A percentile compares a stretch with the other conserved stretches of the same genome.
phyloP scores from a whole-genome alignment of 2,113 vertebrate genomes.

The Aegithalos caudatus region DNA sequence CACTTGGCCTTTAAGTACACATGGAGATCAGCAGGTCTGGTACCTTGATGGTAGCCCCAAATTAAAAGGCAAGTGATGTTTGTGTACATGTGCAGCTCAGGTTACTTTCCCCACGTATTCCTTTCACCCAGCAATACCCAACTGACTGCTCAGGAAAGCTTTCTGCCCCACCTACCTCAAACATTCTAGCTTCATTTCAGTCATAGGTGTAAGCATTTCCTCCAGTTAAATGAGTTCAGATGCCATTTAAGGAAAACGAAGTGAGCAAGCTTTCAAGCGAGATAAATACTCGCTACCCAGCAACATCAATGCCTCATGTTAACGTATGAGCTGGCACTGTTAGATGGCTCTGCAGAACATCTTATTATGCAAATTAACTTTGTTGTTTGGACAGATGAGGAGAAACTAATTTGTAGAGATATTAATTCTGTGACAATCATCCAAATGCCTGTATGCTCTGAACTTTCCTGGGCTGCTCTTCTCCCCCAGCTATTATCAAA shows the following conservation, averaged over 20 bases:
- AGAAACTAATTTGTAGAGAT: background rate
- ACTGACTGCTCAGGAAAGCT: background rate
- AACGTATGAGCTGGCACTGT: background rate
- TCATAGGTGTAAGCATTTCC: background rate
- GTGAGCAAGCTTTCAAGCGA: background rate
- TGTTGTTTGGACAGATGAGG: background rate
- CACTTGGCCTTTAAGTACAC: background rate
- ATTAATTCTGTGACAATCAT: background rate
- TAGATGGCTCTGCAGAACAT: background rate
- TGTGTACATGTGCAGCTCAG: background rate
- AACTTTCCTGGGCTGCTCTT: background rate
- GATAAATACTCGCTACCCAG: background rate
- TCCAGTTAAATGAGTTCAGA: background rate
- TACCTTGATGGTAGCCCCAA: background rate
- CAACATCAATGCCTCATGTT: background rate
- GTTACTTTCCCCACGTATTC: background rate
- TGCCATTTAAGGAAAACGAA: background rate
- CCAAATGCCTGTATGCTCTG: background rate
- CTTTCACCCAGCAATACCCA: background rate
- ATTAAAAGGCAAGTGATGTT: background rate
- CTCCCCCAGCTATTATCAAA: background rate
- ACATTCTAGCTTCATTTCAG: background rate
- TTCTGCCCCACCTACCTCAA: background rate
- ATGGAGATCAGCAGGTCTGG: background rate
- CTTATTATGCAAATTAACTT: background rate